These are phyloP conservation scores for Hirudinaria manillensis DNA, from an alignment of 2,888 invertebrate species.

Conservation along the genomic window DNA sequence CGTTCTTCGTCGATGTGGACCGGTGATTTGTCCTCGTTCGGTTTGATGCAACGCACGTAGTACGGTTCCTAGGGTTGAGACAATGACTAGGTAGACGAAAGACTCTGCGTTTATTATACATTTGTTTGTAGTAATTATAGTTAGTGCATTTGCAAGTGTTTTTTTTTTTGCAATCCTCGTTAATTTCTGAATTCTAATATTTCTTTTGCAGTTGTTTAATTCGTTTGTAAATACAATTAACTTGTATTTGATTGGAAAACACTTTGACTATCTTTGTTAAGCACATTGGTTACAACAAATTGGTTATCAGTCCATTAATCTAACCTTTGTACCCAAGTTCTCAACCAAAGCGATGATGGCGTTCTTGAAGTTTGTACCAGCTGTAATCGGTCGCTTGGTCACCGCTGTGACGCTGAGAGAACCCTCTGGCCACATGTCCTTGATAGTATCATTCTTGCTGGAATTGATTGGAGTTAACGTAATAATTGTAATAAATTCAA, in stretches of 20 bases:
- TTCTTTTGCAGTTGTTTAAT: too few relatives aligned
- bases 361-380: conserved; percentile 86
- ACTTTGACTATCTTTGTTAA: too few relatives aligned
- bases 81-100: too few relatives aligned
- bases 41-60: conserved; percentile 94
- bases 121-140: too few relatives aligned
- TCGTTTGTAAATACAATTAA: too few relatives aligned
- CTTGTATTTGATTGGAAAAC: too few relatives aligned
- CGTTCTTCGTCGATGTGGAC: conserved; percentile 77
- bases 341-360: conserved; percentile 83
- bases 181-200: too few relatives aligned
- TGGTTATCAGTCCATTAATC: background rate
- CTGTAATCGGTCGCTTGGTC: conserved; percentile 87
- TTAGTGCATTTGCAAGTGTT: too few relatives aligned
- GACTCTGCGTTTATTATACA: too few relatives aligned
- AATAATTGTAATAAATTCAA: background rate
- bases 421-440: conserved; percentile 93
- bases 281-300: too few relatives aligned
- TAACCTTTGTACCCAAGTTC: conserved; percentile 73
- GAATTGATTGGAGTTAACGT: background rate
- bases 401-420: conserved; percentile 77
- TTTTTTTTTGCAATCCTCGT: too few relatives aligned
- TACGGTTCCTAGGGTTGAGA: conserved; percentile 67
- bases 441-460: conserved; percentile 71
- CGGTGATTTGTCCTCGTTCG: conserved; percentile 86